These are phyloP conservation scores for Margaritifera margaritifera DNA, from an alignment of 2,888 invertebrate species.

Conservation along the genomic window DNA sequence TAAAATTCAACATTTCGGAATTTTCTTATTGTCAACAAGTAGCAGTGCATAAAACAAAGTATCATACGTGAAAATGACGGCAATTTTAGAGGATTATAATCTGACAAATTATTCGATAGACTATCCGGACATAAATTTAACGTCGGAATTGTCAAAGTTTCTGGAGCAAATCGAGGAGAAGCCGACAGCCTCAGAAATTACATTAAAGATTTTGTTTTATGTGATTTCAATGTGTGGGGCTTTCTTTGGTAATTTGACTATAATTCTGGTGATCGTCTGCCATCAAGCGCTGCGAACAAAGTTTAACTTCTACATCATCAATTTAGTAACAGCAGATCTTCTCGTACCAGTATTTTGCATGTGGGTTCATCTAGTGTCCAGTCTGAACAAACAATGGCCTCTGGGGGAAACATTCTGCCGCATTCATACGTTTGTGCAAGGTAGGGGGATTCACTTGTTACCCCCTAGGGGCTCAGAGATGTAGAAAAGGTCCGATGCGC, in stretches of 20 bases:
- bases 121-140: too few relatives aligned
- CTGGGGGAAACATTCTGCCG: conserved; percentile 41
- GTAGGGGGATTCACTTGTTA: conserved; percentile 15
- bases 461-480: background rate
- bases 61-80: too few relatives aligned
- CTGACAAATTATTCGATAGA: too few relatives aligned
- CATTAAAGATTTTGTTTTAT: conserved; percentile 34
- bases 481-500: background rate
- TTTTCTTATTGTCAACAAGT: too few relatives aligned
- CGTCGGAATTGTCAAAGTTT: too few relatives aligned
- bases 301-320: conserved; percentile 46
- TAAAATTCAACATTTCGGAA: too few relatives aligned
- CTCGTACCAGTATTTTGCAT: conserved; percentile 38
- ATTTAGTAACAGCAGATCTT: conserved; percentile 40
- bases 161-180: background rate
- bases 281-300: conserved; percentile 46
- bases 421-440: conserved; percentile 46
- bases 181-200: conserved; percentile 14
- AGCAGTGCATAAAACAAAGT: too few relatives aligned
- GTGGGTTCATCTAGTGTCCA: conserved; percentile 43
- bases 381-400: conserved; percentile 28
- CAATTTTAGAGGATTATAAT: too few relatives aligned
- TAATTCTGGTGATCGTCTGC: conserved; percentile 33
- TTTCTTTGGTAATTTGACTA: conserved; percentile 30
- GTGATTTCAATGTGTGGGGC: conserved; percentile 27